These are phyloP conservation scores for Pristiophorus japonicus DNA, from an alignment of 2,113 vertebrate species.

Conservation along the genomic window DNA sequence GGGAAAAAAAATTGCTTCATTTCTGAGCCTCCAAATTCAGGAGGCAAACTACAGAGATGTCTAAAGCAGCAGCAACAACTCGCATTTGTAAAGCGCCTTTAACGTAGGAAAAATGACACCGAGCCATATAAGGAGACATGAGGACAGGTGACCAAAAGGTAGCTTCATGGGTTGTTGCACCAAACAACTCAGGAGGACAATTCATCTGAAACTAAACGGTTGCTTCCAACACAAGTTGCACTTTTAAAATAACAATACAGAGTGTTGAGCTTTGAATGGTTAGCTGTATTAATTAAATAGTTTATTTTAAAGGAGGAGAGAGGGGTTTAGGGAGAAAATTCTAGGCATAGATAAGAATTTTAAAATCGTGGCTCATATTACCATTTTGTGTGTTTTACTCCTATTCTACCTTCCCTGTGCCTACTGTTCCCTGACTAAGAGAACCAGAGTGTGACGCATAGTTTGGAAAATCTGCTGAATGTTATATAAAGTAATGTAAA, in stretches of 20 bases:
- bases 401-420: background rate
- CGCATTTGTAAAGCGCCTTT: background rate
- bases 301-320: background rate
- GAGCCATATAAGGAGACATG: no score
- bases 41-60: background rate
- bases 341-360: background rate
- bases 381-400: background rate
- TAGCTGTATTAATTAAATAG: no score
- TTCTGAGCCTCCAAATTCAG: background rate
- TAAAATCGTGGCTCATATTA: background rate
- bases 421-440: background rate
- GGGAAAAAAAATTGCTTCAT: background rate
- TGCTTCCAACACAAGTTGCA: no score
- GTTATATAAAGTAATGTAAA: background rate
- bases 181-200: no score
- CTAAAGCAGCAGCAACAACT: background rate
- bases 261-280: no score
- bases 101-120: no score
- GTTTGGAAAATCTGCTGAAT: background rate
- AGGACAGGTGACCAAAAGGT: background rate
- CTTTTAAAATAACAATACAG: no score
- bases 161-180: no score
- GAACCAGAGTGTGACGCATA: background rate
- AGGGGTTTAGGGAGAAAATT: background rate
- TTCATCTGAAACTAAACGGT: no score